Evolutionary conservation across 1,140 invertebrate genomes (phyloP), one percentile per base, ranked within the genome.

Genomic region (Diorhabda sublineata): DNA sequence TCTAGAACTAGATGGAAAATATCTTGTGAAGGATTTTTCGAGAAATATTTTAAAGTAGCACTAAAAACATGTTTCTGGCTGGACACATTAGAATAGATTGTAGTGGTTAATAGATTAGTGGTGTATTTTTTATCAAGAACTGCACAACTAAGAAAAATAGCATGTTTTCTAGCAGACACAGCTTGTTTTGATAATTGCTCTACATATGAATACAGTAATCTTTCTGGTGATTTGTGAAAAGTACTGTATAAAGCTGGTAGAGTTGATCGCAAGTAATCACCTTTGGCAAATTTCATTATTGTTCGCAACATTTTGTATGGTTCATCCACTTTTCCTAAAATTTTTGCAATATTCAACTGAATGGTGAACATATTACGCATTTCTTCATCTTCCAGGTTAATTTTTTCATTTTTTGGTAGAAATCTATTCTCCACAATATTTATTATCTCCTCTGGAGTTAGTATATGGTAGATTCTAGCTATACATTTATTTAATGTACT

Each of bases 21-120:
- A 8, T 66, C 63, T 2, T 70, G 52, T 3, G 63, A 66, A 8
- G 69, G 69, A 26, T 66, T 70, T 47, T 61, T 70, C 9, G 41
- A 44, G 44, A 70, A 70, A 56, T 70, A 70, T 64, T 70, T 70
- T 42, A 66, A 61, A 42, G 64, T 66, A 1, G 69, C 69, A 9
- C 64, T 61, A 47, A 70, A 70, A 11, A 66, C 6, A 43, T 70
- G 64, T 66, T 70, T 70, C 56, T 66, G 69, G 42, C 58, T 59
- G 3, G 69, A 70, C 9, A 66, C 61, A 42, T 70, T 59, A 11
- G 8, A 11, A n/a, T 62, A 45, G 5, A 42, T 62, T 6, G 43
- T 5, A n/a, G 7, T 57, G 26, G 41, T 41, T 42, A 66, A 42
- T 6, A 56, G 7, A 57, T n/a, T 42, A 5, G 44, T 8, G 42